Conservation (phyloP, 2,797 vertebrate species). For the Amphiprion clarkii region DNA sequence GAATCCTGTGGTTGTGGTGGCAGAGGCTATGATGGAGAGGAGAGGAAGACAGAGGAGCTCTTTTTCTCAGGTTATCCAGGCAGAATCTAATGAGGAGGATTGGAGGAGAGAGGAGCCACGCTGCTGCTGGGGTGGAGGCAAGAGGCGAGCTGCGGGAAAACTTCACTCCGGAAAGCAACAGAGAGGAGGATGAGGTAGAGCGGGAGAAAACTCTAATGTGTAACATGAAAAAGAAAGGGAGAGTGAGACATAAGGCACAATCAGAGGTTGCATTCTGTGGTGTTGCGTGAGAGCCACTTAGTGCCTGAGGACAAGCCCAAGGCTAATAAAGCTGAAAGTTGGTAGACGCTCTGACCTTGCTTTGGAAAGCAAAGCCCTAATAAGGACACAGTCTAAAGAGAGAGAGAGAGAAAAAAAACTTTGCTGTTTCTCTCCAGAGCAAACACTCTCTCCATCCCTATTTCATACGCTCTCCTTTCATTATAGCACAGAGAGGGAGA, state of each 20-base stretch:
- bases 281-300: slow-evolving; percentile 76
- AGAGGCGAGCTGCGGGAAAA: slow-evolving; percentile 67
- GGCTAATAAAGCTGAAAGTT: slow-evolving; percentile 83
- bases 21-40: slow-evolving; percentile 78
- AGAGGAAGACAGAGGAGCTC: slow-evolving; percentile 72
- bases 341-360: slow-evolving; percentile 80
- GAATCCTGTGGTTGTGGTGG: slow-evolving; percentile 82
- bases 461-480: slow-evolving; percentile 76
- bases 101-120: slow-evolving; percentile 69
- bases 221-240: slow-evolving; percentile 69
- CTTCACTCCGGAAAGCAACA: slow-evolving; percentile 72
- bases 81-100: slow-evolving; percentile 85
- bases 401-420: slow-evolving; percentile 55
- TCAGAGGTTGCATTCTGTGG: slow-evolving; percentile 75
- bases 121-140: slow-evolving; percentile 66
- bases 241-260: slow-evolving; percentile 76
- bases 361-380: slow-evolving; percentile 80
- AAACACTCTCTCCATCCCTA: slow-evolving; percentile 66
- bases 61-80: slow-evolving; percentile 82
- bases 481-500: slow-evolving; percentile 71
- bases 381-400: slow-evolving; percentile 79
- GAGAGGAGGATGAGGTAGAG: slow-evolving; percentile 63
- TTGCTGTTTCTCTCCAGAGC: slow-evolving; percentile 75
- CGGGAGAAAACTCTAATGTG: slow-evolving; percentile 61
- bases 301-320: slow-evolving; percentile 79